Evolutionary conservation across 2,797 vertebrate genomes (phyloP).

Genomic region (Gallirallus australis): DNA sequence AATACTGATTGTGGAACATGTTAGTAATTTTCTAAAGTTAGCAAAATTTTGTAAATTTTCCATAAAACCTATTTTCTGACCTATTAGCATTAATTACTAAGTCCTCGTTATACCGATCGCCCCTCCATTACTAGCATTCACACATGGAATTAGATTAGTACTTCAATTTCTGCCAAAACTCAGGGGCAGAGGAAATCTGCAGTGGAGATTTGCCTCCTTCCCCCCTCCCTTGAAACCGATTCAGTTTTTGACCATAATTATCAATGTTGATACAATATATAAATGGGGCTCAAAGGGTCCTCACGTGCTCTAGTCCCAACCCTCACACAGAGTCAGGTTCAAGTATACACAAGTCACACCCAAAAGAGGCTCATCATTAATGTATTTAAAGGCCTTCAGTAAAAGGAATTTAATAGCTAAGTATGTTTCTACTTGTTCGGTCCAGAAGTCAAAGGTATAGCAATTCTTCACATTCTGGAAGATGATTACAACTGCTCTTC

Average conservation of each 20-base stretch:
- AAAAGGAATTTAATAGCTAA: background rate
- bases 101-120: background rate
- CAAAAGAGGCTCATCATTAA: background rate
- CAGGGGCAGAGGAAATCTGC: background rate
- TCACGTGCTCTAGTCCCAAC: background rate
- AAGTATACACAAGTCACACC: background rate
- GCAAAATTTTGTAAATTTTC: background rate
- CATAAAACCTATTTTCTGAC: background rate
- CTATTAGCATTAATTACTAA: background rate
- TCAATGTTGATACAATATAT: background rate
- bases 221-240: background rate
- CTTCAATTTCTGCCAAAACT: background rate
- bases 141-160: background rate
- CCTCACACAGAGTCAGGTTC: background rate
- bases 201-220: background rate
- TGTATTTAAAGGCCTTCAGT: fast-evolving
- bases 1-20: background rate
- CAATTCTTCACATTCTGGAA: background rate
- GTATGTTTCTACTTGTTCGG: fast-evolving
- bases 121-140: background rate
- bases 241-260: background rate
- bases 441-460: background rate
- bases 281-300: background rate
- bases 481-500: background rate
- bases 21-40: background rate